A percentile compares a stretch with the other conserved stretches of the same genome.
These are phyloP conservation scores for Thera obeliscata DNA, from an alignment of 2,888 invertebrate genomes.

Conservation along the genomic window DNA sequence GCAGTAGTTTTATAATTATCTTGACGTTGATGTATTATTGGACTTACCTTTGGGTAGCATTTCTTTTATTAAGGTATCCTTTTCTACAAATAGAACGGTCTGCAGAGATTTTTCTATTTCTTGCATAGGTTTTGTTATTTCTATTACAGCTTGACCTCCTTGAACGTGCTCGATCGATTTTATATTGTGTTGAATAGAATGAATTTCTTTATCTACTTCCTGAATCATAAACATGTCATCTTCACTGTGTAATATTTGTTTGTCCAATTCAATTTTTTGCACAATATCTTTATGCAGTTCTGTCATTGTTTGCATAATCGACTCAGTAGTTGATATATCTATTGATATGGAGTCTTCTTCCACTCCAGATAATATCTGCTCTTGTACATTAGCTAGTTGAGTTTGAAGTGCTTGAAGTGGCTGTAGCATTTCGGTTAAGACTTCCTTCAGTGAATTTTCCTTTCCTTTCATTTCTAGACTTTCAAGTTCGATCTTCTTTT, in stretches of 20 bases:
- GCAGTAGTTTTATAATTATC: too few species aligned
- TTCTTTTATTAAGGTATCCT: conserved; percentile 41
- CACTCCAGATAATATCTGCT: conserved; percentile 59
- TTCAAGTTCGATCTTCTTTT: conserved; percentile 43
- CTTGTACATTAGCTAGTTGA: conserved; percentile 63
- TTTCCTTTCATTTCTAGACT: conserved; percentile 46
- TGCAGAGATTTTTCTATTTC: conserved; percentile 62
- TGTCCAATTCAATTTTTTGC: conserved; percentile 56
- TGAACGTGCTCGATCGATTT: conserved; percentile 59
- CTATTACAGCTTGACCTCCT: conserved; percentile 49
- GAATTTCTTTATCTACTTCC: conserved; percentile 67
- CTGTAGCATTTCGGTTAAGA: conserved; percentile 63
- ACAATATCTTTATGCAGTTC: conserved; percentile 69
- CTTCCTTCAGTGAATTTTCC: conserved; percentile 49
- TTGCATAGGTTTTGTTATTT: conserved; percentile 59
- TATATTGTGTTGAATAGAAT: conserved; percentile 64
- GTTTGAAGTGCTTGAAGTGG: conserved; percentile 65
- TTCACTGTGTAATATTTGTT: conserved; percentile 49
- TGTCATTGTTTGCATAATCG: conserved; percentile 64
- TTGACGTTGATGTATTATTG: conserved; percentile 4
- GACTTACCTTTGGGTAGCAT: conserved; percentile 59
- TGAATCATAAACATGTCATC: conserved; percentile 59
- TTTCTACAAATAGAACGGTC: conserved; percentile 51
- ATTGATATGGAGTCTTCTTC: conserved; percentile 63
- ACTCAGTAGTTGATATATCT: conserved; percentile 65